Conservation (phyloP, 2,888 invertebrate genomes). For the Epinotia brunnichana region DNA sequence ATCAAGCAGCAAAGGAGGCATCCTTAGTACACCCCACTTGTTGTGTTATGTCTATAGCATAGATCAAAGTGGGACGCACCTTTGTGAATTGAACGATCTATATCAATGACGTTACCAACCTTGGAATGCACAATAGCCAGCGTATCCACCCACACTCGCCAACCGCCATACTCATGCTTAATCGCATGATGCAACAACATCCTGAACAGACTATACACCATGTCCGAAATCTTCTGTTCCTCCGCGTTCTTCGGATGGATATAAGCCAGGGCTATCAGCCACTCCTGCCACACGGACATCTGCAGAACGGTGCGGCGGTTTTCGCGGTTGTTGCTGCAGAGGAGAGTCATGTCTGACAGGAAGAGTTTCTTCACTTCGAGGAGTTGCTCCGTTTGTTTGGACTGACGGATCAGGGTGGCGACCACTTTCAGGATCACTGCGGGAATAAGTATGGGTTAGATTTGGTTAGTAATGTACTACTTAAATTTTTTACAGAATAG, state of each 20-base stretch:
- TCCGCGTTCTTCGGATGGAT: slow-evolving; percentile 98
- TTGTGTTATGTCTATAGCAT: too few species aligned
- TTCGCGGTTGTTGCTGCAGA: slow-evolving; percentile 98
- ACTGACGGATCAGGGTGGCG: slow-evolving; percentile 97
- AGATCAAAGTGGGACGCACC: too few species aligned
- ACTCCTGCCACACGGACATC: slow-evolving; percentile 99
- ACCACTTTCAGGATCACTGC: slow-evolving; percentile 99
- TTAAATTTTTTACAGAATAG: too few species aligned
- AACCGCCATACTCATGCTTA: slow-evolving; percentile 99
- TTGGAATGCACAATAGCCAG: slow-evolving; percentile 99
- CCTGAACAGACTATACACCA: slow-evolving; percentile 98
- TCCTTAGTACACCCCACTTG: too few species aligned
- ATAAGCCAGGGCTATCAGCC: slow-evolving; percentile 99
- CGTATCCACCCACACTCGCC: slow-evolving; percentile 99
- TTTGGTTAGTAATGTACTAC: too few species aligned
- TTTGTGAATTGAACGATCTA: too few species aligned
- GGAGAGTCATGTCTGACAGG: slow-evolving; percentile 98
- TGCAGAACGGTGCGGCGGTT: slow-evolving; percentile 98
- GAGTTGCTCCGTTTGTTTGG: slow-evolving; percentile 95
- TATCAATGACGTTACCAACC: slow-evolving; percentile 78
- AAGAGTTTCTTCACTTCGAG: slow-evolving; percentile 98
- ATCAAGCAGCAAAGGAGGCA: too few species aligned
- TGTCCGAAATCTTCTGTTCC: slow-evolving; percentile 98
- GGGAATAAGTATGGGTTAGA: slow-evolving; percentile 54
- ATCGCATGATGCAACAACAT: slow-evolving; percentile 99